These are phyloP conservation scores for Lagopus muta DNA, from an alignment of 2,113 vertebrate genomes.

Conservation along the genomic window DNA sequence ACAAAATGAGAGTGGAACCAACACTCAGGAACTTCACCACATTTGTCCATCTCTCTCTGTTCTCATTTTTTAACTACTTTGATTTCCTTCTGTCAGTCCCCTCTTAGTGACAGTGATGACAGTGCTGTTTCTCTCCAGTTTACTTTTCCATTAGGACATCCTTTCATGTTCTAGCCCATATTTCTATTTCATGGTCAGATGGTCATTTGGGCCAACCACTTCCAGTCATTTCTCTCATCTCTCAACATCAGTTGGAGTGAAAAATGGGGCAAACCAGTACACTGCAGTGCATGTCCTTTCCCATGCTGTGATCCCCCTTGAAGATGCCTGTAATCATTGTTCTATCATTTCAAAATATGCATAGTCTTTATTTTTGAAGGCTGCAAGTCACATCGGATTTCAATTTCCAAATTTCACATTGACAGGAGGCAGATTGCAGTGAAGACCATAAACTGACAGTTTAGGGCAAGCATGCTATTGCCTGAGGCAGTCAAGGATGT, in stretches of 20 bases:
- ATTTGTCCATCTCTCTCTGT: neutral
- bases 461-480: constrained; percentile 71
- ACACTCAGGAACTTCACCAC: neutral
- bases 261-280: neutral
- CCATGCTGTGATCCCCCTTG: neutral
- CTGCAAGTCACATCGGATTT: constrained; percentile 31
- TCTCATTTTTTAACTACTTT: neutral
- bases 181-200: constrained; percentile 16
- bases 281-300: neutral
- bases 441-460: constrained; percentile 77
- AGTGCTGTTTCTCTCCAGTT: neutral
- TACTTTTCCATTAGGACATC: neutral
- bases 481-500: constrained; percentile 71
- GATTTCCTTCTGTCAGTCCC: neutral
- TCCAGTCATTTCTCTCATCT: neutral
- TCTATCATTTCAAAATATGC: neutral
- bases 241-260: neutral
- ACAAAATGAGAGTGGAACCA: neutral
- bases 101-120: neutral
- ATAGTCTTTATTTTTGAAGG: constrained; percentile 13
- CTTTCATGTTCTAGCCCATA: neutral
- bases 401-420: constrained; percentile 60
- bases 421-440: constrained; percentile 77
- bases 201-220: neutral
- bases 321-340: neutral